These are phyloP conservation scores for Anguilla obscura DNA, from an alignment of 2,797 vertebrate species.

Conservation along the genomic window DNA sequence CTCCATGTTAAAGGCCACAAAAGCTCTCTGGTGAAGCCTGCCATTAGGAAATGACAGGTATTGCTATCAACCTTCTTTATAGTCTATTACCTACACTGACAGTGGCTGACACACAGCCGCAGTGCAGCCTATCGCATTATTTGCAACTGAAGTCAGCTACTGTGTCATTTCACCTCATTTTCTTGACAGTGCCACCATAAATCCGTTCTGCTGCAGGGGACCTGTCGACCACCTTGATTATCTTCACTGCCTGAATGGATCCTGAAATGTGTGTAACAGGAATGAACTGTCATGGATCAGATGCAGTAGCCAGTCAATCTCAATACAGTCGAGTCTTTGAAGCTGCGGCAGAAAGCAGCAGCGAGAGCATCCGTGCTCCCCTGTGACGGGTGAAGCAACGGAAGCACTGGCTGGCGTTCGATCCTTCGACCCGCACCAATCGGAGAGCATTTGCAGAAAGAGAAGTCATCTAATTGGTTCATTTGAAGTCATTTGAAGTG, in stretches of 20 bases:
- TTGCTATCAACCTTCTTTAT: slow-evolving; percentile 87
- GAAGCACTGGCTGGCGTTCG: background rate
- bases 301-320: slow-evolving; percentile 79
- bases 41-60: slow-evolving; percentile 90
- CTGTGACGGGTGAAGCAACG: background rate
- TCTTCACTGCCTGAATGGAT: slow-evolving; percentile 85
- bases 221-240: slow-evolving; percentile 84
- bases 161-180: slow-evolving; percentile 89
- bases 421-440: background rate
- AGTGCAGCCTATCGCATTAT: slow-evolving; percentile 83
- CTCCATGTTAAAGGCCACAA: slow-evolving; percentile 89
- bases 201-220: slow-evolving; percentile 80
- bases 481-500: slow-evolving; percentile 66
- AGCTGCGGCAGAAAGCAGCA: slow-evolving; percentile 74
- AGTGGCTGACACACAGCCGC: slow-evolving; percentile 82
- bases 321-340: slow-evolving; percentile 72
- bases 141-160: slow-evolving; percentile 86
- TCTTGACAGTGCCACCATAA: slow-evolving; percentile 86
- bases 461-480: slow-evolving; percentile 47
- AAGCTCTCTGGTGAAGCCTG: slow-evolving; percentile 88
- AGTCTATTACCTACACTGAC: slow-evolving; percentile 88
- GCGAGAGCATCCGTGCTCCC: slow-evolving; percentile 37
- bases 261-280: slow-evolving; percentile 85
- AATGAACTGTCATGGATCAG: slow-evolving; percentile 84
- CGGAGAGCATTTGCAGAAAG: background rate